Percentiles rank a stretch among this genome's conserved stretches.
phyloP scores from a whole-genome alignment of 2,113 vertebrate genomes.

The Martes martes region DNA sequence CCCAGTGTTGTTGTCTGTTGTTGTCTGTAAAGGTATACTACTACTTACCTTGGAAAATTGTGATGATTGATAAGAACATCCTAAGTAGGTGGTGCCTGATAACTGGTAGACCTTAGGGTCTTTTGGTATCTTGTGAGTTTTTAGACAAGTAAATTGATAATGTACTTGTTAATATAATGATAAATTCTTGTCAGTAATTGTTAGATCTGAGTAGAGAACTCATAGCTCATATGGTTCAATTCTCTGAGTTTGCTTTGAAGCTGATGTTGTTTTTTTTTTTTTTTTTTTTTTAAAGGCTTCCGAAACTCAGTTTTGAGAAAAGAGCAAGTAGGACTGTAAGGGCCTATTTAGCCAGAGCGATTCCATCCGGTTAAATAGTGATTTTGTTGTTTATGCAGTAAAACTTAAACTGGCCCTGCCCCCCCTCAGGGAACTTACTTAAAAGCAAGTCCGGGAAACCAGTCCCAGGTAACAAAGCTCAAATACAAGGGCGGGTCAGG shows the following conservation, averaged over 20 bases:
- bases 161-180: neutral
- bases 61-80: neutral
- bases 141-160: neutral
- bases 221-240: neutral
- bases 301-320: neutral
- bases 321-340: neutral
- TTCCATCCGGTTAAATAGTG: no score
- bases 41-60: neutral
- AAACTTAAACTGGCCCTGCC: no score
- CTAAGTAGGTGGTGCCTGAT: neutral
- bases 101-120: neutral
- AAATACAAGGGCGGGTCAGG: no score
- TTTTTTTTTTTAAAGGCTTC: no score
- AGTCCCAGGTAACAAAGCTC: no score
- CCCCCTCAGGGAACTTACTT: no score
- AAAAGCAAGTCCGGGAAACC: no score
- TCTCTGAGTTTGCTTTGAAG: neutral
- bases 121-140: neutral
- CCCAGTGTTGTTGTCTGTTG: neutral
- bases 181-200: neutral
- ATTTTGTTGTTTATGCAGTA: no score
- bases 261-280: neutral
- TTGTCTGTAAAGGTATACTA: neutral
- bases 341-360: no score
- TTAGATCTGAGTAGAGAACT: neutral